Base-by-base conservation (phyloP, 1,140 invertebrate genomes). In the Neodiprion virginianus region DNA sequence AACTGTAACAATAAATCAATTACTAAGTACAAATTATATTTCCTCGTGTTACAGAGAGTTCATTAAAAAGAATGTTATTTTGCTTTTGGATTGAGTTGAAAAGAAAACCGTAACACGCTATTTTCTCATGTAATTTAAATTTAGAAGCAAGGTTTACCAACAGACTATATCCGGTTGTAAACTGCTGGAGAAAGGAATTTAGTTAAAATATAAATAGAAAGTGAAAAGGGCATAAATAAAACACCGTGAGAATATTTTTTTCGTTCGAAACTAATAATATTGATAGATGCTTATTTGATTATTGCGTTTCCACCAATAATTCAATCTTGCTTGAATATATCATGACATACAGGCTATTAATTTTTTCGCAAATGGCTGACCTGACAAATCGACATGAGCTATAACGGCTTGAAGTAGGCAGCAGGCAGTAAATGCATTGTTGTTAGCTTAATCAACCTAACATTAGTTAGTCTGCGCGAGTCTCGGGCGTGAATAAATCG, bases 1-100 rank as follows among this genome's bases (percentile, higher is more conserved):
- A 48, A 93, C 92, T 93, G 84, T 7, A 88, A 88, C 78, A 79
- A 73, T 75, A 23, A 78, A 69, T 12, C 5, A 40, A 40, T 40
- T 40, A 40, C 1, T 40, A 40, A 5, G 28, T 40, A 40, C 1
- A 40, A 69, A 8, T 69, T 40, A 40, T n/a, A 5, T 69, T 40
- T 40, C 28, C 28, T 5, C 28, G 28, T 40, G 28, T 40, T 40
- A 3, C 28, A 40, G 28, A 40, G 28, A 40, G 28, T 40, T 5
- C 28, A 40, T 40, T 40, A 40, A 40, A 40, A 40, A 5, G 28
- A 40, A 40, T 3, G 28, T 40, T 40, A 40, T 40, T 40, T 40
- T 40, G 28, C 28, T 40, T 40, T 40, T 40, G 28, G 28, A 40
- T 40, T 5, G 28, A 40, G 28, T 1, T 3, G 28, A 40, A 40